Percentiles rank a stretch among this genome's conserved stretches.
phyloP scores from a whole-genome alignment of 2,888 invertebrate species.

The Cheiracanthium punctorium region DNA sequence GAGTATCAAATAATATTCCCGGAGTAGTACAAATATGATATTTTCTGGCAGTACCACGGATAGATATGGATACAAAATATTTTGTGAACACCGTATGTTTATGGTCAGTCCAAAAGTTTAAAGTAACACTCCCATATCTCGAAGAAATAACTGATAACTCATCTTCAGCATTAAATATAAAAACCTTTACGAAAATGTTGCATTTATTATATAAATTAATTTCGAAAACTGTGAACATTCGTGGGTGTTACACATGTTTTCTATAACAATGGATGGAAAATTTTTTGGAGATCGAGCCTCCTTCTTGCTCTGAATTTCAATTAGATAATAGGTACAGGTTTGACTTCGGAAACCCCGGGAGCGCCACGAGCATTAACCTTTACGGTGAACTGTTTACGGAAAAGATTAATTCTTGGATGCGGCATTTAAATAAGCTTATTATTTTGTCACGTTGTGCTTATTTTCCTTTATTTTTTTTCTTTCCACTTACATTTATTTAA shows the following conservation, averaged over 20 bases:
- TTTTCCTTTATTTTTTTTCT: too few relatives aligned
- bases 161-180: not conserved
- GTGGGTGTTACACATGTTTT: conserved; percentile 21
- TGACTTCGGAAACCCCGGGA: conserved; percentile 5
- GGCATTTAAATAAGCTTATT: not conserved
- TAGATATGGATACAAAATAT: too few relatives aligned
- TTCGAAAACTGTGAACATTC: conserved; percentile 2
- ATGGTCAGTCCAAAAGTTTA: not conserved
- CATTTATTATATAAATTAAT: conserved; percentile 20
- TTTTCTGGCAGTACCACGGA: too few relatives aligned
- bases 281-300: conserved; percentile 7
- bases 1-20: too few relatives aligned
- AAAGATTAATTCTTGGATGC: conserved; percentile 13
- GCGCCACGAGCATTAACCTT: conserved; percentile 15
- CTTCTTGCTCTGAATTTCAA: conserved; percentile 24
- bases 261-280: conserved; percentile 16
- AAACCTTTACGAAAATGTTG: conserved; percentile 3
- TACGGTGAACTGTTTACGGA: conserved; percentile 21
- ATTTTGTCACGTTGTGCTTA: not conserved
- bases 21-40: too few relatives aligned
- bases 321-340: not conserved
- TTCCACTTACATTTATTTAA: too few relatives aligned
- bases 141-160: not conserved
- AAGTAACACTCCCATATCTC: not conserved
- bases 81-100: too few relatives aligned